Conservation (phyloP, 2,888 invertebrate species). For the Pegoplata infirma region DNA sequence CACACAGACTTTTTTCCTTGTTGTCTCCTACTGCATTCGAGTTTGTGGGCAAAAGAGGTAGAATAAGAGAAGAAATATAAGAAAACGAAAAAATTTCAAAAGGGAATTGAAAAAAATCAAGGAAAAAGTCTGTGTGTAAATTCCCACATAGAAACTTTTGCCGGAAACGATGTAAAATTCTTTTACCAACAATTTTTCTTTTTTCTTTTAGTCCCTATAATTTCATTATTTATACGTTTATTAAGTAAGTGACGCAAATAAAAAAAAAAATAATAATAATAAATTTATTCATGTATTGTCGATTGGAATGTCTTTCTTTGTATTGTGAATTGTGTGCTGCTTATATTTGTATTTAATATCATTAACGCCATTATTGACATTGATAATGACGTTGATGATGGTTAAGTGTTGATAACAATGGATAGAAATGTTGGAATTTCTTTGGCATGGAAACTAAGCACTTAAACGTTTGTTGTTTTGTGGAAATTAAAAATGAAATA, state of each 20-base stretch:
- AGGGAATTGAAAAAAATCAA: no score
- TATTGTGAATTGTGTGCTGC: background rate
- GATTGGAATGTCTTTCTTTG: constrained; percentile 7
- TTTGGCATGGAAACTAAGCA: background rate
- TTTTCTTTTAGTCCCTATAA: no score
- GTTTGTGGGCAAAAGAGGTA: no score
- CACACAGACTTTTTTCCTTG: no score
- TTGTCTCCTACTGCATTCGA: no score
- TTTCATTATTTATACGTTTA: background rate
- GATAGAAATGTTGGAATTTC: background rate
- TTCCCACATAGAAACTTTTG: no score
- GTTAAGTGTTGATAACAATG: constrained; percentile 10
- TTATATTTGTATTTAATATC: constrained; percentile 28
- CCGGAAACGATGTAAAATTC: background rate
- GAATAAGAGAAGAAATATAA: no score
- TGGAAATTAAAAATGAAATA: background rate
- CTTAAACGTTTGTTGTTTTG: background rate
- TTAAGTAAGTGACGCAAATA: constrained; percentile 1
- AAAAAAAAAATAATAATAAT: constrained; percentile 3
- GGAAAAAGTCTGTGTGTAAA: no score
- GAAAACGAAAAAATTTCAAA: no score
- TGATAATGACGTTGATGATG: constrained; percentile 34
- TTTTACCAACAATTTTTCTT: background rate
- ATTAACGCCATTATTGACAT: constrained; percentile 44
- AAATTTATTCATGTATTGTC: constrained; percentile 14